A percentile compares a stretch with the other conserved stretches of the same genome.
Evolutionary conservation across 2,888 invertebrate genomes (phyloP).

Genomic region (Ametastegia equiseti): DNA sequence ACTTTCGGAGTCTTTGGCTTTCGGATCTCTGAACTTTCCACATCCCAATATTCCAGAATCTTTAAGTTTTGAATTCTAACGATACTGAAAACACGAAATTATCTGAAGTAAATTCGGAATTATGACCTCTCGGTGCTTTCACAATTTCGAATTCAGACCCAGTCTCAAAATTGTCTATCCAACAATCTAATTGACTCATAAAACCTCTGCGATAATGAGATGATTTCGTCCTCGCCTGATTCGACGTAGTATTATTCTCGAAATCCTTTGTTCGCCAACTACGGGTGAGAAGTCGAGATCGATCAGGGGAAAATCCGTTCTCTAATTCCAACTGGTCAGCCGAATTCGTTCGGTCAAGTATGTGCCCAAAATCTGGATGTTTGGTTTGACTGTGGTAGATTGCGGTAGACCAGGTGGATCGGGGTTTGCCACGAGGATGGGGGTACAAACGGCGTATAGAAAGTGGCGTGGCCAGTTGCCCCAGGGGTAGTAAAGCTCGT

Average conservation of each 20-base stretch:
- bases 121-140: too few species aligned
- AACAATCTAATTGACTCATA: too few species aligned
- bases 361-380: not conserved
- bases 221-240: not conserved
- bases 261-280: not conserved
- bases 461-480: not conserved
- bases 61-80: too few species aligned
- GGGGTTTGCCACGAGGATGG: not conserved
- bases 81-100: too few species aligned
- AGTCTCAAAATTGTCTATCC: too few species aligned
- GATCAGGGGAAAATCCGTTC: not conserved
- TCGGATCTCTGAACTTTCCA: too few species aligned
- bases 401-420: conserved; percentile 4
- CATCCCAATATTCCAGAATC: too few species aligned
- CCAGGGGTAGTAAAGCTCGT: not conserved
- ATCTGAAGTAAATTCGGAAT: too few species aligned
- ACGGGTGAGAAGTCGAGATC: not conserved
- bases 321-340: not conserved
- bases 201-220: too few species aligned
- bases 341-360: not conserved
- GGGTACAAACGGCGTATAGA: not conserved
- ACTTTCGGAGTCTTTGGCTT: too few species aligned
- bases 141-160: too few species aligned
- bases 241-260: too few species aligned
- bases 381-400: not conserved